Base-by-base conservation (phyloP, 2,888 invertebrate species). In the Trichopria drosophilae region DNA sequence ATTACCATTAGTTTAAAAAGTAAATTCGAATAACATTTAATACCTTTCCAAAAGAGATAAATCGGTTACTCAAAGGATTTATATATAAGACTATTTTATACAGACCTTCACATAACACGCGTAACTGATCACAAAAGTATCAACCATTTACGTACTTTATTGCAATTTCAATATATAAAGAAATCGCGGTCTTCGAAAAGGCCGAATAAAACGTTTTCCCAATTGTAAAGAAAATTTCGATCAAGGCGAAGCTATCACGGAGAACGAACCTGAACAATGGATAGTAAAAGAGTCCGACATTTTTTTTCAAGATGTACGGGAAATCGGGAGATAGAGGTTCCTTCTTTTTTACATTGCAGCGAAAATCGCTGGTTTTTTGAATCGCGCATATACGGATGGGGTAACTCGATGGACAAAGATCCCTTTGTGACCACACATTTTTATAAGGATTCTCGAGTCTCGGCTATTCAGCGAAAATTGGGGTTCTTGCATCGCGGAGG, bases 381-480 rank as follows among this genome's bases (percentile, higher is more conserved):
- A 65, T 58, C 59, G 59, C 55, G 62, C 53, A 60, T 64, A 62
- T 59, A 66, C 57, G 61, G 67, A 69, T 62, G 69, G 71, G 71
- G 66, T 71, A 69, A 70, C 61, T 60, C 64, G 41, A 50, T 37
- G 61, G 55, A 71, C 70, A 72, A 71, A 66, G 60, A 45, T 45
- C 29, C 56, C 50, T 62, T 58, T 67, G 69, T 70, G 69, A 68
- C 62, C 62, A 62, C 57, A 61, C 64, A 66, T 67, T 72, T 69
- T 69, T 71, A 68, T 64, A 68, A 66, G 66, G 63, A 64, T 61
- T 61, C 63, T 63, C 58, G 53, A 65, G 62, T 63, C 55, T 62
- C 60, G 62, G 55, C 67, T 55, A 65, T 71, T 71, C 69, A 68
- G 65, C 68, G 58, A 68, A 69, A 69, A 71, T 71, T 69, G 66